Evolutionary conservation across 2,113 vertebrate species (phyloP), one percentile per base, ranked within the genome.

Genomic region (Paramormyrops kingsleyae): DNA sequence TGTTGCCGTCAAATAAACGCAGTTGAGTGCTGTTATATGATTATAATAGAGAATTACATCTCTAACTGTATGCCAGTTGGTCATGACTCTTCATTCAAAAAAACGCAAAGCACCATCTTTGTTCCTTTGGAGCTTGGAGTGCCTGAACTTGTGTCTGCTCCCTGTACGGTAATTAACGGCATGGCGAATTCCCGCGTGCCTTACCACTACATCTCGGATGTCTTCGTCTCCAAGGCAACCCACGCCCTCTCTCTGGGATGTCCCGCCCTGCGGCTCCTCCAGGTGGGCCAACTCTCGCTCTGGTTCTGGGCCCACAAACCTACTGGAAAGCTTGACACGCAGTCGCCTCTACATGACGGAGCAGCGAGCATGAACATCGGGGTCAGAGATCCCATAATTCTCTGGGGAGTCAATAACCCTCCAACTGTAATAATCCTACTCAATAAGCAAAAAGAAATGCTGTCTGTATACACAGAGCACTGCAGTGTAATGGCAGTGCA

Each of bases 261-360:
- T 91, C 56, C 62, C 27, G 35, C 44, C 70, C 47, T 70, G 86
- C 46, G 53, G 91, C 83, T 88, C 35, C 13, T 24, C 52, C 21
- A 62, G 56, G 13, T 44, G 17, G 13, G 0, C 83, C 9, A 66
- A 10, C 21, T 50, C 88, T 12, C 59, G 13, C 13, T 86, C 66
- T 46, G 85, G 42, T 44, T 87, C 86, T 8, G 88, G 15, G 83
- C 27, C 44, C 4, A 88, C 70, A 84, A 94, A 93, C 24, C 91
- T 77, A 35, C 91, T 90, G 62, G 92, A 92, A 44, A 94, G 91
- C 74, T 89, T 93, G 87, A 94, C 91, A 5, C 93, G 91, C 80
- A 93, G 46, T 27, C 88, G 89, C 88, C 88, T 94, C 94, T 94
- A 88, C 17, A 21, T 35, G 24, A 77, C 88, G 88, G 4, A 89